Base-by-base conservation (phyloP, 2,797 vertebrate genomes). In the Xenops minutus region DNA sequence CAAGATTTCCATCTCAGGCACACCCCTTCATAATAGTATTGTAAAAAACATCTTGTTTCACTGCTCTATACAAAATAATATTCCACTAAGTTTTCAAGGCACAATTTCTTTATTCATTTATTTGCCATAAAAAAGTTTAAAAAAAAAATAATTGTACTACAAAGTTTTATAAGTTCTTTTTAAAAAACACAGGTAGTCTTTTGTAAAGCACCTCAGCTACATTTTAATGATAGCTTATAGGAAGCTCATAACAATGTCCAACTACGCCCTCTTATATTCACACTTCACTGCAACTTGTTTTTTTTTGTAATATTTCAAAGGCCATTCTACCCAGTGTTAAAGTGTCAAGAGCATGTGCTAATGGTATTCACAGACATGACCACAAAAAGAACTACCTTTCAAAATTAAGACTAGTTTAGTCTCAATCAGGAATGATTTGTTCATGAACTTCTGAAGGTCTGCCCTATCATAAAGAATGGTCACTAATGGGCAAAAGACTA, bases 51-150 rank as follows among this genome's bases (percentile, higher is more conserved):
- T 8, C 10, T 16, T 21, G 8, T 72, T 95, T 68, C 8, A 43
- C 18, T 69, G 58, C 41, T 91, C 15, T 37, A 59, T 21, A 54
- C 21, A 63, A 8, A 61, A n/a, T 15, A 80, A 5, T 34, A 78
- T 34, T 64, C 15, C 21, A 84, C n/a, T n/a, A 66, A 51, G 14
- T 75, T 87, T 91, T 88, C 48, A 92, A 91, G 75, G 52, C 62
- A 79, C 43, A 41, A 44, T 59, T 85, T 69, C 52, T 73, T 34
- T 18, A 30, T 54, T 36, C 24, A 36, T 22, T 61, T 86, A 59
- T 62, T 82, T 79, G 32, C 41, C 22, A 11, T 21, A 54, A 63
- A 62, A 75, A 68, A 32, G n/a, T n/a, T n/a, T n/a, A n/a, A n/a
- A 0, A 6, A 14, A 63, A 62, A 75, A 68, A 32, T 13, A 51